Evolutionary conservation across 1,140 invertebrate genomes (phyloP), one percentile per base, ranked within the genome.

Genomic region (Ptiloglossa arizonensis): DNA sequence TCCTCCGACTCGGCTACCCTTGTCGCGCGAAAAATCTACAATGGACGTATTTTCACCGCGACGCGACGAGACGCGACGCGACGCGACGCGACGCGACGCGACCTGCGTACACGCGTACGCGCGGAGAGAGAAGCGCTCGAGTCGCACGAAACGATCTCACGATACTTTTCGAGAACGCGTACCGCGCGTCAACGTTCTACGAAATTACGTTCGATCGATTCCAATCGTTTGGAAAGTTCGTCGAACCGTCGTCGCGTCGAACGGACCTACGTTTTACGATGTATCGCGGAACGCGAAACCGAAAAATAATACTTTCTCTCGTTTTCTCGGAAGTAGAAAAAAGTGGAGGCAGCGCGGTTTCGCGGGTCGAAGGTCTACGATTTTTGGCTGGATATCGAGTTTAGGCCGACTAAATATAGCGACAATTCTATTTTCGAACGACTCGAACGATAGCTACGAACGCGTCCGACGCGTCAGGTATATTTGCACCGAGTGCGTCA

Each of bases 361-460:
- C 15, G 81, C 70, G 83, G 87, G 87, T 87, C 80, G 83, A 87
- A 82, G 88, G 85, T 89, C 86, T 89, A 88, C 88, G 88, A 87
- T 87, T 91, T 91, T 91, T 89, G 86, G 87, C 88, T 86, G 88
- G 89, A 92, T 90, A 90, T 84, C 88, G 90, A 91, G 90, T 90
- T 88, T 92, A 91, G 92, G 90, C 89, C 88, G 89, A 69, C 86
- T 92, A 92, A 92, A 88, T 90, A 88, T 93, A 92, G 83, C 56
- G 60, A 67, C 67, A 89, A 89, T 89, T 91, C 91, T 92, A 92
- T 91, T 91, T 91, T 87, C 17, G 22, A 63, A 15, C 22, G 68
- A 78, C 87, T 87, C 78, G 73, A 72, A 57, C 79, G 80, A 84
- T 86, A 86, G 62, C 80, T 88, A 83, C 85, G 88, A 80, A 86